Conservation (phyloP, 1,140 invertebrate species). For the Zaprionus davidi region DNA sequence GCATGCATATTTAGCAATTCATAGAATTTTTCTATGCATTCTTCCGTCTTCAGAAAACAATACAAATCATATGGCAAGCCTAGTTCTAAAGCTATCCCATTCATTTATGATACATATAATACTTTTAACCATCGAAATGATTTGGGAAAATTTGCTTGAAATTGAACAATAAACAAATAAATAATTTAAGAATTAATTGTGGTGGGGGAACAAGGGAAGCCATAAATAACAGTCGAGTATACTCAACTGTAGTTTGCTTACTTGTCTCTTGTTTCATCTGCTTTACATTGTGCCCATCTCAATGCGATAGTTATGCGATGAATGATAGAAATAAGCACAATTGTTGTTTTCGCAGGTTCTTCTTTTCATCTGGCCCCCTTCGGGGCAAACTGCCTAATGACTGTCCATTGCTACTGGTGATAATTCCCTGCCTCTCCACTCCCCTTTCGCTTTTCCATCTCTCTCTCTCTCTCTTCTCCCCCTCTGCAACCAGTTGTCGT, state of each 20-base stretch:
- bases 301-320: constrained; percentile 4
- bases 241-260: neutral
- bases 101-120: neutral
- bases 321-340: constrained; percentile 29
- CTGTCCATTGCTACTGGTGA: constrained; percentile 52
- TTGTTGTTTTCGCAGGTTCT: constrained; percentile 38
- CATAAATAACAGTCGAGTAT: neutral
- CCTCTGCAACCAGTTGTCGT: neutral
- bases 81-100: too few species aligned
- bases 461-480: neutral
- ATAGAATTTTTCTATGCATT: too few species aligned
- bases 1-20: too few species aligned
- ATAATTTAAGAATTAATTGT: neutral
- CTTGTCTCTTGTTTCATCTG: neutral
- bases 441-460: neutral
- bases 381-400: constrained; percentile 19
- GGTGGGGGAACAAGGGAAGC: too few species aligned
- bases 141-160: neutral
- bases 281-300: neutral
- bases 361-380: neutral
- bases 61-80: too few species aligned
- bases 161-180: neutral
- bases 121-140: neutral
- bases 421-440: constrained; percentile 14
- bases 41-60: too few species aligned